These are phyloP conservation scores for Hypanus sabinus DNA, from an alignment of 2,113 vertebrate species.

Conservation along the genomic window DNA sequence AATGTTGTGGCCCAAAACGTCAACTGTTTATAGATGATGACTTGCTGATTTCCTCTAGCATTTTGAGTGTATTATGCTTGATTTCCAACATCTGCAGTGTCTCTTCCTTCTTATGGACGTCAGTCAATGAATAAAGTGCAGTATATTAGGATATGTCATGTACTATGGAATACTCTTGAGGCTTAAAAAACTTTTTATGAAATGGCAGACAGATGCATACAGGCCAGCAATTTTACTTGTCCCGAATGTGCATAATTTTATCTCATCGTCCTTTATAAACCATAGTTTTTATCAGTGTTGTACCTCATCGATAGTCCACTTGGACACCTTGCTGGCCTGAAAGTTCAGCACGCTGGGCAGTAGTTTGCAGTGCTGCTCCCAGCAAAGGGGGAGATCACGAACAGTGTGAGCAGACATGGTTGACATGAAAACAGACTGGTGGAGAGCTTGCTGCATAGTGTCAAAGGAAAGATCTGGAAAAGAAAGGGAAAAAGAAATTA, in stretches of 20 bases:
- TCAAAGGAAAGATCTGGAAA: conserved; percentile 47
- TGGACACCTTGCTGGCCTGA: conserved; percentile 47
- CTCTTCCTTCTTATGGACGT: neutral
- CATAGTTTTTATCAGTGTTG: conserved; percentile 14
- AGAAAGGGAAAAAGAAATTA: neutral
- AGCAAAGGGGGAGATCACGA: conserved; percentile 53
- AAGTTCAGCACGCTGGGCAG: conserved; percentile 52
- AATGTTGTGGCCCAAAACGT: too few species aligned
- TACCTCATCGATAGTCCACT: conserved; percentile 64
- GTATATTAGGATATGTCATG: neutral
- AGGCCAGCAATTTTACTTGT: neutral
- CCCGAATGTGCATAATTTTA: too few species aligned
- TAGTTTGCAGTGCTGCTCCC: conserved; percentile 59
- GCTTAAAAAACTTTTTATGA: neutral
- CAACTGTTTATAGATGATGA: too few species aligned
- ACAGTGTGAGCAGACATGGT: conserved; percentile 55
- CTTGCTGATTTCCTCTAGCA: too few species aligned
- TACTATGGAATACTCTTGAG: neutral
- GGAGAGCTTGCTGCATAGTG: conserved; percentile 48
- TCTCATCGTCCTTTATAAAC: neutral
- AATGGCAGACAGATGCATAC: neutral
- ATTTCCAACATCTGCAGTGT: too few species aligned
- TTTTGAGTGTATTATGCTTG: too few species aligned
- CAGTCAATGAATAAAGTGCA: neutral
- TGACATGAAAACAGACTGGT: conserved; percentile 56